Conservation (phyloP, 2,113 vertebrate species). For the Pantherophis guttatus region DNA sequence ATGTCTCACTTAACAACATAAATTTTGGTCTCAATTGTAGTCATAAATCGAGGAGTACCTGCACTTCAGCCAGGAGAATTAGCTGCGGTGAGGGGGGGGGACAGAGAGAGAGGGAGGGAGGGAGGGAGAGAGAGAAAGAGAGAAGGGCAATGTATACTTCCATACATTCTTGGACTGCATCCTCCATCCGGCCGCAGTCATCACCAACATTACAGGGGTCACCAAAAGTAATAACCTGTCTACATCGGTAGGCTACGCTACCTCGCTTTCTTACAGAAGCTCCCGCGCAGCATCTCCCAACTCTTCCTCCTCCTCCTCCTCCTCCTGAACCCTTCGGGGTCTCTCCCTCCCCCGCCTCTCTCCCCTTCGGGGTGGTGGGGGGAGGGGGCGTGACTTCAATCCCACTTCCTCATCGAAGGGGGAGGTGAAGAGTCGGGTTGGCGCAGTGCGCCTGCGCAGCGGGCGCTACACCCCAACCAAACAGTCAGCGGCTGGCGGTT, state of each 20-base stretch:
- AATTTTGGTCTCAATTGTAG: background rate
- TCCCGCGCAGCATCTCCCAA: too few relatives aligned
- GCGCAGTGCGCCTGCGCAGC: conserved; percentile 47
- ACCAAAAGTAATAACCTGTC: background rate
- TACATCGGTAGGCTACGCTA: background rate
- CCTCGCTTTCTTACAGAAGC: background rate
- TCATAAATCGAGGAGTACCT: background rate
- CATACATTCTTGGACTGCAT: background rate
- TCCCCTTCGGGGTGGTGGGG: too few relatives aligned
- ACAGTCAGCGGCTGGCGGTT: background rate
- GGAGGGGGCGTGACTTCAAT: conserved; percentile 4
- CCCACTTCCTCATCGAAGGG: conserved; percentile 50
- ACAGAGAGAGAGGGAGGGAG: too few relatives aligned
- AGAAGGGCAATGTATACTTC: background rate
- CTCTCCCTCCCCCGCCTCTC: background rate
- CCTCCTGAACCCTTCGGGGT: background rate
- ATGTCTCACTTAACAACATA: background rate
- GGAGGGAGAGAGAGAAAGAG: too few relatives aligned
- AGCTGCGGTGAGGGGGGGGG: background rate
- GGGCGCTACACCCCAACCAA: too few relatives aligned
- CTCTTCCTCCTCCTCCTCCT: background rate
- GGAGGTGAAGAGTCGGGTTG: background rate
- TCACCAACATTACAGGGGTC: background rate
- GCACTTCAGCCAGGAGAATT: background rate
- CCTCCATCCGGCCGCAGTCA: background rate